Evolutionary conservation across 2,888 invertebrate genomes (phyloP).

Genomic region (Drosophila sordidapex): DNA sequence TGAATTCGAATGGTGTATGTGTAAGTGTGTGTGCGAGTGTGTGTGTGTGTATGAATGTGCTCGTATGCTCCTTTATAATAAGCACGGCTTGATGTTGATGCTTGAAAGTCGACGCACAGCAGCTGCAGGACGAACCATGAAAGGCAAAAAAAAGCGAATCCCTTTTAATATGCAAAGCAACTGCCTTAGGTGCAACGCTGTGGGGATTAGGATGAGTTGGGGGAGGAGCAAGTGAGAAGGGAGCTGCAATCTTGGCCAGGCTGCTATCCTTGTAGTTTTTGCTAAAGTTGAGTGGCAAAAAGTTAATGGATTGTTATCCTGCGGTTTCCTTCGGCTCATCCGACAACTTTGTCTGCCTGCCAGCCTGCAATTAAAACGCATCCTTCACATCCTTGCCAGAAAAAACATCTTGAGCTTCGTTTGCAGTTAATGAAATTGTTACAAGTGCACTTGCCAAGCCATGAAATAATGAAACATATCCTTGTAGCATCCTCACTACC

Average conservation of each 20-base stretch:
- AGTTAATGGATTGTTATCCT: slow-evolving; percentile 81
- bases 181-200: slow-evolving; percentile 59
- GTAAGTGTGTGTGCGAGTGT: slow-evolving; percentile 28
- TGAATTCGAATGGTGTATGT: slow-evolving; percentile 39
- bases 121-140: slow-evolving; percentile 45
- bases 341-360: slow-evolving; percentile 51
- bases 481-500: neutral
- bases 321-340: slow-evolving; percentile 65
- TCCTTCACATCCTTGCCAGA: slow-evolving; percentile 30
- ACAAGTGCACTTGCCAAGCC: slow-evolving; percentile 53
- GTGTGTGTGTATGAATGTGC: slow-evolving; percentile 31
- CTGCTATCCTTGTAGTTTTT: slow-evolving; percentile 49
- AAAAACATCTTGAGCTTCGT: slow-evolving; percentile 58
- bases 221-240: neutral
- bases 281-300: slow-evolving; percentile 75
- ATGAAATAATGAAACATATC: slow-evolving; percentile 23
- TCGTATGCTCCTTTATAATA: slow-evolving; percentile 65
- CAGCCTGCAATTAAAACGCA: slow-evolving; percentile 70
- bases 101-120: slow-evolving; percentile 64
- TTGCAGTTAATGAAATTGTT: slow-evolving; percentile 77
- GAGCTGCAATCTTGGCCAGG: slow-evolving; percentile 9
- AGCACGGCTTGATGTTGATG: slow-evolving; percentile 57
- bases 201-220: neutral
- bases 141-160: slow-evolving; percentile 19
- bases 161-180: slow-evolving; percentile 60